Percentiles rank a stretch among this genome's conserved stretches.
Evolutionary conservation across 1,140 invertebrate species (phyloP).

Genomic region (Brachionus manjavacas): DNA sequence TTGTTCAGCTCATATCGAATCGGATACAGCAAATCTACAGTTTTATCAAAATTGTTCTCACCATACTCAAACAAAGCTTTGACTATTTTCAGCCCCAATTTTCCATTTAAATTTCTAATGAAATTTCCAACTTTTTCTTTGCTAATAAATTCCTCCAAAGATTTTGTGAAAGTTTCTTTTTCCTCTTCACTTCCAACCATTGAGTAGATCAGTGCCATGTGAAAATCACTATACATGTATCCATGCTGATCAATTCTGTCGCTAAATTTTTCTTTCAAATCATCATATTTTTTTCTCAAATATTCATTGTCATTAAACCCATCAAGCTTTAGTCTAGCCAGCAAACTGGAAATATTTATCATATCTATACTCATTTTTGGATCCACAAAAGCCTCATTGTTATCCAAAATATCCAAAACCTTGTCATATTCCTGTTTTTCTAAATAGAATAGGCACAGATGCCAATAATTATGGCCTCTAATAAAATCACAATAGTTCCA

Average conservation of each 20-base stretch:
- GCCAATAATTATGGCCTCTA: constrained; percentile 63
- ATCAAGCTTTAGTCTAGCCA: constrained; percentile 13
- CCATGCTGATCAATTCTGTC: constrained; percentile 22
- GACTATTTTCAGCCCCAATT: neutral
- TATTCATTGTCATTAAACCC: neutral
- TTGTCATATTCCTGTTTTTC: constrained; percentile 48
- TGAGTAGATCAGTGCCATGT: constrained; percentile 13
- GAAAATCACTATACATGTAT: constrained; percentile 29
- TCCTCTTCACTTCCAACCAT: constrained; percentile 5
- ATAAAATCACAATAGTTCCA: constrained; percentile 60
- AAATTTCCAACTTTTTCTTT: neutral
- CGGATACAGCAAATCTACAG: constrained; percentile 26
- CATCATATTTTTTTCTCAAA: neutral
- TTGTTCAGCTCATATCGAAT: neutral
- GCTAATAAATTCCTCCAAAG: neutral
- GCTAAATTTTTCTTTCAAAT: constrained; percentile 6
- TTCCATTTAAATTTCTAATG: neutral
- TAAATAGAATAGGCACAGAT: constrained; percentile 61
- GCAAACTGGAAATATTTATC: neutral
- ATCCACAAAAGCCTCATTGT: neutral
- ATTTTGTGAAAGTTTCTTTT: neutral
- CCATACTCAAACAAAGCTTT: neutral
- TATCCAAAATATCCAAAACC: neutral
- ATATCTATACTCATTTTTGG: constrained; percentile 6
- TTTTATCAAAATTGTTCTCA: neutral